These are phyloP conservation scores for Theropithecus gelada DNA, from an alignment of 2,113 vertebrate genomes.

Conservation along the genomic window DNA sequence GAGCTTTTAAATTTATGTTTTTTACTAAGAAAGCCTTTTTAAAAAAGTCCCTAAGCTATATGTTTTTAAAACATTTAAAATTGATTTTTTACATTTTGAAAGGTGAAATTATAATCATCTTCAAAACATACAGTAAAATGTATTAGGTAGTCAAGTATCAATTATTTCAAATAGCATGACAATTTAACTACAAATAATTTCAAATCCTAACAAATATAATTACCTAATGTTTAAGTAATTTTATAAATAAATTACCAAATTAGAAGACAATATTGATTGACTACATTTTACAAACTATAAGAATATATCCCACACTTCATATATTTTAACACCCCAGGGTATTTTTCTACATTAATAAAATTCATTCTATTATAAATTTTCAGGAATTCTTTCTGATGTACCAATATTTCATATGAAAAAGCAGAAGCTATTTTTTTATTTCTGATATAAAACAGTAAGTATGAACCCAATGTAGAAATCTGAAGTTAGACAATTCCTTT, in stretches of 20 bases:
- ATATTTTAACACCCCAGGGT: constrained; percentile 34
- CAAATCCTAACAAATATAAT: constrained; percentile 41
- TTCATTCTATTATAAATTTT: constrained; percentile 58
- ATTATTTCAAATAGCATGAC: constrained; percentile 30
- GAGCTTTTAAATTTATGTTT: neutral
- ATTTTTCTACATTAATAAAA: constrained; percentile 52
- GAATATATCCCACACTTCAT: neutral
- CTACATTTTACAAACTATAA: constrained; percentile 19
- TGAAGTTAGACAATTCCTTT: constrained; percentile 82
- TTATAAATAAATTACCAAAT: constrained; percentile 54
- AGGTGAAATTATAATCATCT: constrained; percentile 27
- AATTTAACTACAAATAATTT: constrained; percentile 17
- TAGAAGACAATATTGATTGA: constrained; percentile 26
- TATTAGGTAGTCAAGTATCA: constrained; percentile 1
- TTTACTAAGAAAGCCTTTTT: neutral
- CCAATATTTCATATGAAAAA: constrained; percentile 73
- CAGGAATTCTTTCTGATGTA: constrained; percentile 61
- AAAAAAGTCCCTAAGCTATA: neutral
- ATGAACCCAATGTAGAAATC: constrained; percentile 80
- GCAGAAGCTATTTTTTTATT: constrained; percentile 73
- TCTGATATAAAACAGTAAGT: constrained; percentile 81
- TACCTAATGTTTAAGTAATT: constrained; percentile 29
- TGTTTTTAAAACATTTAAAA: constrained; percentile 31
- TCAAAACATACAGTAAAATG: constrained; percentile 33
- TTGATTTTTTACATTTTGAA: neutral